These are phyloP conservation scores for Temnothorax rugatulus DNA, from an alignment of 2,888 invertebrate species.

Conservation along the genomic window DNA sequence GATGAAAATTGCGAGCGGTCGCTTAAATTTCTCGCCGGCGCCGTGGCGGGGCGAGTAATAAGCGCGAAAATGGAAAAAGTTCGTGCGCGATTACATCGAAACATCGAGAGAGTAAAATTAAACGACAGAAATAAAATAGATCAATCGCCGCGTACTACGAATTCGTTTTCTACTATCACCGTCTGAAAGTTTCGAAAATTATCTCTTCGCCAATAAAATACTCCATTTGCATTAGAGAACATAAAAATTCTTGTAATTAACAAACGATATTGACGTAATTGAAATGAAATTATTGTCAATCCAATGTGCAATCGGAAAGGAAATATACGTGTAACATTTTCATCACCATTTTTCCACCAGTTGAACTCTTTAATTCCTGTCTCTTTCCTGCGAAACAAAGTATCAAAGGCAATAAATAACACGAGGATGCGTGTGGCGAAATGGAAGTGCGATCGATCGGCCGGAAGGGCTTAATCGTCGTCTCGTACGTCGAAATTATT, in stretches of 20 bases:
- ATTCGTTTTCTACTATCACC: not conserved
- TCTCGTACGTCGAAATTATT: conserved; percentile 68
- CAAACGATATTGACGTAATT: not conserved
- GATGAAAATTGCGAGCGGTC: conserved; percentile 33
- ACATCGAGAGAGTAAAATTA: not conserved
- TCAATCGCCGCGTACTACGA: not conserved
- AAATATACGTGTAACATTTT: not conserved
- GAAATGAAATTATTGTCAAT: not conserved
- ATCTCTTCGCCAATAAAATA: not conserved
- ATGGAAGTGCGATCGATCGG: conserved; percentile 59
- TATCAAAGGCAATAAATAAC: conserved; percentile 9
- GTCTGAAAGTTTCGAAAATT: not conserved
- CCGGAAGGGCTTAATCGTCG: conserved; percentile 71
- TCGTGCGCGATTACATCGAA: not conserved
- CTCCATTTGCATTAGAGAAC: not conserved
- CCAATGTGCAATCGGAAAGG: not conserved
- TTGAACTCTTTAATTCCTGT: not conserved
- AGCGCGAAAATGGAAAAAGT: conserved; percentile 35
- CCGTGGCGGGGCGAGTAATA: not conserved
- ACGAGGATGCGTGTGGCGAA: not conserved
- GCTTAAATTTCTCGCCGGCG: not conserved
- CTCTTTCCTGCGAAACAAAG: not conserved
- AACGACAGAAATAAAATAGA: not conserved
- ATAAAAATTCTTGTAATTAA: not conserved
- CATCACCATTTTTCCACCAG: not conserved